Evolutionary conservation across 1,140 invertebrate species (phyloP).

Genomic region (Calosoma granatense): DNA sequence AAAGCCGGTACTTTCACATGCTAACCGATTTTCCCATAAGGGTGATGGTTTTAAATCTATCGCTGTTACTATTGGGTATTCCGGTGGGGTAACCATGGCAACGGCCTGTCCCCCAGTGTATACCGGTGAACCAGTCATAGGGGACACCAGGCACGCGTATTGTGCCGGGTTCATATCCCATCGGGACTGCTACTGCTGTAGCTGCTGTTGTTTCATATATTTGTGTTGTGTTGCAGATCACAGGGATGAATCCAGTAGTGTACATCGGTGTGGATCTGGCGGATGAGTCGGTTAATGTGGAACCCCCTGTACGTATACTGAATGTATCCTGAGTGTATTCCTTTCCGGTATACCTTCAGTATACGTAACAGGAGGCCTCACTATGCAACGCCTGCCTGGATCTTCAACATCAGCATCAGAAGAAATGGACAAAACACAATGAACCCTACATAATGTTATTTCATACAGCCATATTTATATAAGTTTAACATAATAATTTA

Average conservation of each 20-base stretch:
- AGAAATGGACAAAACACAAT: no score
- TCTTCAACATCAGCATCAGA: no score
- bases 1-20: not conserved
- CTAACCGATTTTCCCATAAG: slow-evolving; percentile 13
- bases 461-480: no score
- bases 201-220: slow-evolving; percentile 8
- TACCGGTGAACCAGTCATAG: not conserved
- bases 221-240: not conserved
- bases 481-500: no score
- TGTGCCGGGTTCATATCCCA: not conserved
- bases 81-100: slow-evolving; percentile 16
- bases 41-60: slow-evolving; percentile 29
- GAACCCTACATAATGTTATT: no score
- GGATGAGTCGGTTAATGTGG: slow-evolving; percentile 41
- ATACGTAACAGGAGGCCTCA: slow-evolving; percentile 97
- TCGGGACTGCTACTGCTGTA: not conserved
- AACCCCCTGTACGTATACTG: slow-evolving; percentile 97
- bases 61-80: slow-evolving; percentile 21
- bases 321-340: slow-evolving; percentile 97
- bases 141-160: not conserved
- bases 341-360: slow-evolving; percentile 99
- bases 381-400: slow-evolving; percentile 32
- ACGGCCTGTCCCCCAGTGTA: no score
- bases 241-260: not conserved
- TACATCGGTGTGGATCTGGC: slow-evolving; percentile 2